Conservation (phyloP, 2,888 invertebrate species). For the Boloria selene region DNA sequence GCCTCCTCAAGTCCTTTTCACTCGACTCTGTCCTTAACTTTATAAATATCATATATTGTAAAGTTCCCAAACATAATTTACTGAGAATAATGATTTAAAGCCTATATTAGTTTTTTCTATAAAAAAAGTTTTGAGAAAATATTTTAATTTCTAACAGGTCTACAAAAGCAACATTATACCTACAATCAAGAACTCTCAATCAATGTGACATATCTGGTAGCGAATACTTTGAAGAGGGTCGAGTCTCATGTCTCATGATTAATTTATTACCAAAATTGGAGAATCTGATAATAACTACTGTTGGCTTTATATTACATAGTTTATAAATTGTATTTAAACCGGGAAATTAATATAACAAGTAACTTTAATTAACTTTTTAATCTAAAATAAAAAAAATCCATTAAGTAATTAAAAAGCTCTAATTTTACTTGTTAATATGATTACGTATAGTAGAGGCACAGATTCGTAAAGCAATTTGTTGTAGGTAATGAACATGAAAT, state of each 20-base stretch:
- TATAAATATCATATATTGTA: no score
- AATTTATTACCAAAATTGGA: conserved; percentile 29
- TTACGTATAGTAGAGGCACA: no score
- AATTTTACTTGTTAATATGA: no score
- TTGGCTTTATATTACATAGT: conserved; percentile 14
- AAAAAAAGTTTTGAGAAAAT: neutral
- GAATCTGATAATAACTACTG: conserved; percentile 18
- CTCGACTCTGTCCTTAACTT: no score
- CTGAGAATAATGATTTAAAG: no score
- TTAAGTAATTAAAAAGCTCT: no score
- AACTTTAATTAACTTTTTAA: neutral
- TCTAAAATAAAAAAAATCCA: no score
- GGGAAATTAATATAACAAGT: neutral
- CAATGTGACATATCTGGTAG: conserved; percentile 32
- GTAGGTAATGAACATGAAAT: no score
- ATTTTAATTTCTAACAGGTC: neutral
- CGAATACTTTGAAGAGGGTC: conserved; percentile 33
- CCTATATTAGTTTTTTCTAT: no score
- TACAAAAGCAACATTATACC: conserved; percentile 21
- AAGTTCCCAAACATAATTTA: no score
- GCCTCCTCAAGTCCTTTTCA: no score
- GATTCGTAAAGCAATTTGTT: no score
- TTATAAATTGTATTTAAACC: neutral
- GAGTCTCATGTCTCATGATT: conserved; percentile 30
- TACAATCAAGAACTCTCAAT: conserved; percentile 33